Evolutionary conservation across 2,888 invertebrate species (phyloP), one percentile per base, ranked within the genome.

Genomic region (Patella depressa): DNA sequence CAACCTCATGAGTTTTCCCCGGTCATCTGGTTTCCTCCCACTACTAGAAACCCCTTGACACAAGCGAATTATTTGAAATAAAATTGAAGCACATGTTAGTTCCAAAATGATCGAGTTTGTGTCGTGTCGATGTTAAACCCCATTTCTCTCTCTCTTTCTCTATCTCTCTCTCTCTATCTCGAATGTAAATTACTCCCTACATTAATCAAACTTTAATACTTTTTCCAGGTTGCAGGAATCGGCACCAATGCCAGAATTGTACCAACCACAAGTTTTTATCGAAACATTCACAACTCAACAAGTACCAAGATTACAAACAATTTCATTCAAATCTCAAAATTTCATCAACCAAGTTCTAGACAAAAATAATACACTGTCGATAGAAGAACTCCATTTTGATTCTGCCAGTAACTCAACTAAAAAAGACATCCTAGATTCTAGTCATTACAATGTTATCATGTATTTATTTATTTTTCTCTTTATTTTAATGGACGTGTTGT

Each of bases 401-500:
- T 65, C 65, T 9, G 11, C 65, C 24, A 65, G 24, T 65, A 65
- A 65, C 24, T 24, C 9, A 11, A 65, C 65, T 65, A 5, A 19
- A 19, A 15, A 65, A 24, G 24, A 65, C 19, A 24, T 24, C 9
- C 65, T 65, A 3, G 65, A 65, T 12, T 65, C 65, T 24, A 65
- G 65, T 65, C 19, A 65, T 65, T 65, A 65, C 14, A 81, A 78
- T 71, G 77, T 77, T 11, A 79, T 85, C 29, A 72, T 87, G 45
- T 85, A 86, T 73, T 83, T 87, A 24, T 83, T 88, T 53, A 85
- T 89, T 15, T 81, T 82, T 65, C 80, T 86, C 17, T 88, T 89
- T 79, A 70, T 89, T 14, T 24, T 85, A 3, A 76, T 88, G 74
- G 89, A 89, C 79, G 73, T 85, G 1, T 81, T 88, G 12, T 80